phyloP scores from a whole-genome alignment of 2,888 invertebrate species.

The Esperia sulphurella region DNA sequence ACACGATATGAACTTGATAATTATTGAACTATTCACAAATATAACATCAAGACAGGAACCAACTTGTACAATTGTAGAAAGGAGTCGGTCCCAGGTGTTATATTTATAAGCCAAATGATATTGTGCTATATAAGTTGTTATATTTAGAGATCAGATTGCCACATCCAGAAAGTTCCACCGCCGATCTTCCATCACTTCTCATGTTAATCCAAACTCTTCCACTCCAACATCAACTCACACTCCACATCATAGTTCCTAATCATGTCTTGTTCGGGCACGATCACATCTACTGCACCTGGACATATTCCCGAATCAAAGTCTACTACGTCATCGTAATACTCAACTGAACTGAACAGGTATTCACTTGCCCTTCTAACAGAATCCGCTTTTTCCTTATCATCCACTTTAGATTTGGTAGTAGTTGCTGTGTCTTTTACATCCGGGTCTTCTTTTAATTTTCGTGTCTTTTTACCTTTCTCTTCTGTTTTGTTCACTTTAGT shows the following conservation, averaged over 20 bases:
- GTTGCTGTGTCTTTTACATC: conserved; percentile 8
- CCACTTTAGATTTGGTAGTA: neutral
- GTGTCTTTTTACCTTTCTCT: neutral
- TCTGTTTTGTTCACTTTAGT: neutral
- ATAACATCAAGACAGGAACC: too few relatives aligned
- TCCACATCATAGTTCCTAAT: conserved; percentile 50
- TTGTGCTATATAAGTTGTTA: too few relatives aligned
- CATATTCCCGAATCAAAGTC: conserved; percentile 37
- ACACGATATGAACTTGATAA: too few relatives aligned
- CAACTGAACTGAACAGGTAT: conserved; percentile 55
- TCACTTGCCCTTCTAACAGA: conserved; percentile 37
- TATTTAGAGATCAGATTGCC: too few relatives aligned
- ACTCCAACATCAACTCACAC: conserved; percentile 46
- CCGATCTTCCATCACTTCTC: neutral
- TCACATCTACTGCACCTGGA: conserved; percentile 40
- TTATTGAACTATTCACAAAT: too few relatives aligned
- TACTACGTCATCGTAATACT: conserved; percentile 53
- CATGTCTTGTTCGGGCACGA: conserved; percentile 43
- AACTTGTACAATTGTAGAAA: too few relatives aligned
- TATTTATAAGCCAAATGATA: too few relatives aligned
- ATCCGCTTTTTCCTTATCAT: conserved; percentile 16
- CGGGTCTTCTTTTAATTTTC: neutral
- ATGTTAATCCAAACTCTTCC: conserved; percentile 44
- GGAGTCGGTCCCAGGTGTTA: too few relatives aligned
- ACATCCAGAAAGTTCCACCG: too few relatives aligned